Conservation (phyloP, 1,140 invertebrate genomes). For the Ephestia elutella region DNA sequence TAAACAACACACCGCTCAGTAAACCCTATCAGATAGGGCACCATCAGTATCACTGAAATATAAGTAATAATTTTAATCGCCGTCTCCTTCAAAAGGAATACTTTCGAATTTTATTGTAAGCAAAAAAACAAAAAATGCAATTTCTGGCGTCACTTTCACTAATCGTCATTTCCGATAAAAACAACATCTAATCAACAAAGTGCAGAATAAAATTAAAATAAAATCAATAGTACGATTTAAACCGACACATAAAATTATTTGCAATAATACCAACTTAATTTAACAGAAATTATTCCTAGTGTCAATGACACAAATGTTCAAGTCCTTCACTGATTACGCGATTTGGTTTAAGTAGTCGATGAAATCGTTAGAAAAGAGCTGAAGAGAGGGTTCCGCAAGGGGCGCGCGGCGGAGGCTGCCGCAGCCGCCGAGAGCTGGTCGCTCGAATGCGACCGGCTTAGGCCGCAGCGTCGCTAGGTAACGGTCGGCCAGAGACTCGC, state of each 20-base stretch:
- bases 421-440: conserved; percentile 35
- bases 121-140: conserved; percentile 66
- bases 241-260: conserved; percentile 73
- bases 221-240: conserved; percentile 73
- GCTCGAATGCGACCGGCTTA: conserved; percentile 37
- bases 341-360: conserved; percentile 77
- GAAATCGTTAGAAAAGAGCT: conserved; percentile 77
- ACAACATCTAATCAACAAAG: conserved; percentile 72
- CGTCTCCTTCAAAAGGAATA: conserved; percentile 58
- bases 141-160: conserved; percentile 65
- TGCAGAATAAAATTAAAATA: conserved; percentile 73
- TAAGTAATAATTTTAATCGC: conserved; percentile 56
- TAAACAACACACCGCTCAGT: conserved; percentile 69
- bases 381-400: conserved; percentile 59
- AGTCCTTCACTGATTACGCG: conserved; percentile 56
- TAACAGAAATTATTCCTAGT: conserved; percentile 71
- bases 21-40: conserved; percentile 62
- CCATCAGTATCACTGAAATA: conserved; percentile 66
- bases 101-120: conserved; percentile 32
- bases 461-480: conserved; percentile 52
- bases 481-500: conserved; percentile 59
- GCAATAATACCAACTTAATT: conserved; percentile 74
- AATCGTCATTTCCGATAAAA: conserved; percentile 64
- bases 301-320: conserved; percentile 44
- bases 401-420: conserved; percentile 36